Conservation (phyloP, 2,888 invertebrate species). For the Caenorhabditis sp. region DNA sequence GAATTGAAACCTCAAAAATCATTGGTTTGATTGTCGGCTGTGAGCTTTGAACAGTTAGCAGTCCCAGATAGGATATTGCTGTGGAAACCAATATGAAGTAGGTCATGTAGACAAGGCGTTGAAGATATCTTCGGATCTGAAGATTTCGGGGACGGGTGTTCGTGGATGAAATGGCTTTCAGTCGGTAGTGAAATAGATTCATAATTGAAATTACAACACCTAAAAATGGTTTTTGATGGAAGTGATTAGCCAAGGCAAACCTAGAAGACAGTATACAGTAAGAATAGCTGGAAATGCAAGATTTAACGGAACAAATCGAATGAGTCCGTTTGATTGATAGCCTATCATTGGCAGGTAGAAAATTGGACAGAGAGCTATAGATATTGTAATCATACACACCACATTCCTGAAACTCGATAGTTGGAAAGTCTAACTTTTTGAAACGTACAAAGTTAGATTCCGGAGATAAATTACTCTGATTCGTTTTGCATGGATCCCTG, state of each 20-base stretch:
- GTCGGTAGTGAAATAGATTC: slow-evolving; percentile 41
- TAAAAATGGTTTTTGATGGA: neutral
- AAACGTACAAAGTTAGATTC: slow-evolving; percentile 35
- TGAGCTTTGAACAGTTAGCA: slow-evolving; percentile 47
- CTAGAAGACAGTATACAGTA: slow-evolving; percentile 40
- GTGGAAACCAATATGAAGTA: slow-evolving; percentile 25
- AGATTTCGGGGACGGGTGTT: slow-evolving; percentile 16
- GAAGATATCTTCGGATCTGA: slow-evolving; percentile 14
- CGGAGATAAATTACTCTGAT: slow-evolving; percentile 43
- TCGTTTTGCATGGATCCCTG: slow-evolving; percentile 44
- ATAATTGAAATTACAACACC: slow-evolving; percentile 49
- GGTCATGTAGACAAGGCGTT: slow-evolving; percentile 26
- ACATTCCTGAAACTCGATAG: slow-evolving; percentile 29
- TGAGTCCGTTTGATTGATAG: slow-evolving; percentile 41
- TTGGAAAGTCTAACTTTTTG: neutral
- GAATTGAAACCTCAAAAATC: slow-evolving; percentile 40
- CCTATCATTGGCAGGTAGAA: slow-evolving; percentile 53
- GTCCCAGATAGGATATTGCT: slow-evolving; percentile 40
- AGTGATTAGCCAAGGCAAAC: neutral
- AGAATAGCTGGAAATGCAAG: slow-evolving; percentile 42
- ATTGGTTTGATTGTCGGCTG: slow-evolving; percentile 47
- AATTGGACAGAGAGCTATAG: slow-evolving; percentile 45
- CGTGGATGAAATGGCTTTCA: slow-evolving; percentile 41
- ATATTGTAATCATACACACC: slow-evolving; percentile 33
- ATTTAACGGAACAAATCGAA: slow-evolving; percentile 36